Base-by-base conservation (phyloP, 2,888 invertebrate genomes). In the Octodonta nipae region DNA sequence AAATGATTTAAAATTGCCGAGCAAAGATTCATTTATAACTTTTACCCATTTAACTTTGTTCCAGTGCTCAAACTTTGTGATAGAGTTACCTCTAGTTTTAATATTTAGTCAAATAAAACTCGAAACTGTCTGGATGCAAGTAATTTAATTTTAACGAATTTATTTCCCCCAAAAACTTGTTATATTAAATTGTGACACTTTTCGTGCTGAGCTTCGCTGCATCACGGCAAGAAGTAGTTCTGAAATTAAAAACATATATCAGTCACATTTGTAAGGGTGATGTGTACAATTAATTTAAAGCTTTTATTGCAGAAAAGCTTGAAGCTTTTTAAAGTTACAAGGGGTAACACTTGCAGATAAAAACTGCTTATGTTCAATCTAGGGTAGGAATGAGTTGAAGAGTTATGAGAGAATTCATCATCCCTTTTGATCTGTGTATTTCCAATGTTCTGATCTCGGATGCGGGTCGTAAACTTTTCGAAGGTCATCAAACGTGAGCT, bases 211-310 rank as follows among this genome's bases (percentile, higher is more conserved):
- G 22, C 4, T 11, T 11, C 22, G 22, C 22, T 22, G 22, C 28
- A 6, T 43, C 34, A 47, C 7, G 47, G 45, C 5, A 47, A 35
- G 15, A 43, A 47, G 24, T 47, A 47, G 36, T 44, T 43, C 44
- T 46, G 40, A 28, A 44, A 42, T 28, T 14, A 28, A 35, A 25
- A 37, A 26, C 27, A 11, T n/a, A 11, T 15, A 10, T 24, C 7
- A 17, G 3, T 31, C 7, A 5, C 11, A 24, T 14, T 32, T 30
- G 6, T 11, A 13, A 6, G 4, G 12, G 17, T 7, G 7, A 7
- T 17, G 5, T 17, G 6, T 17, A 5, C 17, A 17, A 17, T 6
- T 5, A 7, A 17, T 5, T 17, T 28, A 8, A 3, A 8, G 13
- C 13, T 24, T 32, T 11, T 4, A 13, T 8, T 8, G n/a, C 6